Evolutionary conservation across 1,140 invertebrate species (phyloP).

Genomic region (Bactericera cockerelli): DNA sequence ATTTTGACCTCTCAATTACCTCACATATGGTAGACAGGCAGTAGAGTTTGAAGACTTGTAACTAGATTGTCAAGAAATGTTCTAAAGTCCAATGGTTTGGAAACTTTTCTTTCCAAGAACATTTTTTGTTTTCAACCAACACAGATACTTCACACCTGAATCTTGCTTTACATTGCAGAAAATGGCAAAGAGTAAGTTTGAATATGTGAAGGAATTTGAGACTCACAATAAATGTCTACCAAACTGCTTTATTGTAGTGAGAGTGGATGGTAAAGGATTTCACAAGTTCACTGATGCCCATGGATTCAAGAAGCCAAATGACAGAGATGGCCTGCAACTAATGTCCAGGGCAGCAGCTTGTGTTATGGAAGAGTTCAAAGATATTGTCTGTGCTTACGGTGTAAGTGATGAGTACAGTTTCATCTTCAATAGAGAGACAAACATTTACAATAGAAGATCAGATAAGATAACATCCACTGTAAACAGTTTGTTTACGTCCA

Average conservation of each 20-base stretch:
- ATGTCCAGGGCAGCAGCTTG: constrained; percentile 72
- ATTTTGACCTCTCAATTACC: too few species aligned
- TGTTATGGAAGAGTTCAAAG: constrained; percentile 76
- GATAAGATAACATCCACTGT: constrained; percentile 72
- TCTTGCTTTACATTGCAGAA: too few species aligned
- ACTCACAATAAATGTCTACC: constrained; percentile 59
- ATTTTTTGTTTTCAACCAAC: too few species aligned
- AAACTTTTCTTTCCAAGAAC: too few species aligned
- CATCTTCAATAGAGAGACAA: constrained; percentile 60
- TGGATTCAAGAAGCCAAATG: constrained; percentile 84
- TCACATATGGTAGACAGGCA: too few species aligned
- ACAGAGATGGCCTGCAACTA: constrained; percentile 58
- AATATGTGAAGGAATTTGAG: constrained; percentile 75
- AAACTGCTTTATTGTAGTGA: constrained; percentile 82
- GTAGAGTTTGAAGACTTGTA: too few species aligned
- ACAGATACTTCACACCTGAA: too few species aligned
- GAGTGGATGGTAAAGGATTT: constrained; percentile 85
- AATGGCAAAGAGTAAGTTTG: constrained; percentile 65
- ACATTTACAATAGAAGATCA: constrained; percentile 60
- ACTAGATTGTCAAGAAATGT: too few species aligned
- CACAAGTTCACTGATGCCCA: constrained; percentile 47
- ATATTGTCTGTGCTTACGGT: constrained; percentile 73
- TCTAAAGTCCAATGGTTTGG: too few species aligned
- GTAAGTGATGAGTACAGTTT: constrained; percentile 98
- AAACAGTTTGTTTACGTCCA: constrained; percentile 73